Conservation (phyloP, 2,888 invertebrate genomes). For the Buathra laborator region DNA sequence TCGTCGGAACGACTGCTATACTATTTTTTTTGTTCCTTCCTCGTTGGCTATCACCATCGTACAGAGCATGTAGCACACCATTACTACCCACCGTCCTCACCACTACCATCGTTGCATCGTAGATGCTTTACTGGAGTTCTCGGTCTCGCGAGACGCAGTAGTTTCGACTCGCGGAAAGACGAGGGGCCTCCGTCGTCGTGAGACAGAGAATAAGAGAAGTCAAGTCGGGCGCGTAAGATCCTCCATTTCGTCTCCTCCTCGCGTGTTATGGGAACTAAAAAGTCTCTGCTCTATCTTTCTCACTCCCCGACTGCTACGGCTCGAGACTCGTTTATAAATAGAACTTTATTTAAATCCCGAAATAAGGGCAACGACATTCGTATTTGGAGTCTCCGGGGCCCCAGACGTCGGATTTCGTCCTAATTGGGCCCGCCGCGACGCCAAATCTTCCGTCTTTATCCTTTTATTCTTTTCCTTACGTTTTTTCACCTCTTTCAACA, state of each 20-base stretch:
- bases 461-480: not conserved
- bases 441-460: constrained; percentile 24
- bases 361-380: constrained; percentile 83
- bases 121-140: constrained; percentile 3
- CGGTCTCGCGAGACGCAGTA: constrained; percentile 31
- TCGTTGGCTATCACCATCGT: constrained; percentile 31
- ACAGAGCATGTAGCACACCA: not conserved
- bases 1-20: constrained; percentile 40
- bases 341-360: constrained; percentile 81
- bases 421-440: constrained; percentile 62
- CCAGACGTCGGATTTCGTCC: constrained; percentile 61
- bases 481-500: constrained; percentile 10
- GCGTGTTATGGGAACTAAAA: constrained; percentile 55
- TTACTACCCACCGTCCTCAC: constrained; percentile 1
- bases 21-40: constrained; percentile 42
- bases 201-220: constrained; percentile 46
- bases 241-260: constrained; percentile 59
- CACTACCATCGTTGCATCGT: constrained; percentile 7
- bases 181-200: not conserved
- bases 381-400: constrained; percentile 71
- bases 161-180: constrained; percentile 44
- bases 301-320: constrained; percentile 48
- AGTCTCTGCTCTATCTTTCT: constrained; percentile 56
- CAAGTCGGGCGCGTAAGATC: constrained; percentile 71
- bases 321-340: constrained; percentile 77